A percentile compares a stretch with the other conserved stretches of the same genome.
These are phyloP conservation scores for Tryphoninae sp. DNA, from an alignment of 2,888 invertebrate species.

Conservation along the genomic window DNA sequence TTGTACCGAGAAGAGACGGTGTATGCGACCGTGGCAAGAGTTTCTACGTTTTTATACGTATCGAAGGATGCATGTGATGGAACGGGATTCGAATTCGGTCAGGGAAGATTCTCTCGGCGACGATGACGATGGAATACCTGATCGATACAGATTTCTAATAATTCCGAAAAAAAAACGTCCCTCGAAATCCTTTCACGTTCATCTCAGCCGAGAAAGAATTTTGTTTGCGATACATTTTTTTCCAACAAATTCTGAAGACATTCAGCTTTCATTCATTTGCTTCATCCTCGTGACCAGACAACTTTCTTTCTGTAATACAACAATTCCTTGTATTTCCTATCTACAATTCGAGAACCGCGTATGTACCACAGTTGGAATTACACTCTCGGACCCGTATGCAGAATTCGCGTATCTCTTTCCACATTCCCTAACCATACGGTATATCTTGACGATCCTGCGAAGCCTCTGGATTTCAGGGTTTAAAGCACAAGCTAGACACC, in stretches of 20 bases:
- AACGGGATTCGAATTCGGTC: slow-evolving; percentile 42
- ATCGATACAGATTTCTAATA: slow-evolving; percentile 30
- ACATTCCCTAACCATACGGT: slow-evolving; percentile 5
- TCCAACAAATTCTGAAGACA: background rate
- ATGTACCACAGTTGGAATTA: background rate
- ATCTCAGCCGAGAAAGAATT: background rate
- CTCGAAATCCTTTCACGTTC: slow-evolving; percentile 3
- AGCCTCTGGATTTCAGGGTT: slow-evolving; percentile 4
- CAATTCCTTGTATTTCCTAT: background rate
- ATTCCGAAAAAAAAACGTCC: slow-evolving; percentile 7
- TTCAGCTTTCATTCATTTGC: background rate
- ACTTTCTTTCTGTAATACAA: background rate
- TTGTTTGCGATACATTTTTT: background rate
- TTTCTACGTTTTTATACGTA: slow-evolving; percentile 35
- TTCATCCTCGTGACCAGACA: background rate
- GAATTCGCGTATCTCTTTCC: background rate
- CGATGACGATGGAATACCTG: slow-evolving; percentile 26
- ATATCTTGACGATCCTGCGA: background rate
- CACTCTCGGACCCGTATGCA: background rate
- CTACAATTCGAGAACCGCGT: background rate
- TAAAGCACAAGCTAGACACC: background rate
- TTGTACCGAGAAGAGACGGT: slow-evolving; percentile 50
- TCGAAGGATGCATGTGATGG: slow-evolving; percentile 19
- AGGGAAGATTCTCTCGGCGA: slow-evolving; percentile 24
- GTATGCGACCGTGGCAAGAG: slow-evolving; percentile 28